Conservation (phyloP, 1,140 invertebrate species). For the Philopotamus ludificatus region DNA sequence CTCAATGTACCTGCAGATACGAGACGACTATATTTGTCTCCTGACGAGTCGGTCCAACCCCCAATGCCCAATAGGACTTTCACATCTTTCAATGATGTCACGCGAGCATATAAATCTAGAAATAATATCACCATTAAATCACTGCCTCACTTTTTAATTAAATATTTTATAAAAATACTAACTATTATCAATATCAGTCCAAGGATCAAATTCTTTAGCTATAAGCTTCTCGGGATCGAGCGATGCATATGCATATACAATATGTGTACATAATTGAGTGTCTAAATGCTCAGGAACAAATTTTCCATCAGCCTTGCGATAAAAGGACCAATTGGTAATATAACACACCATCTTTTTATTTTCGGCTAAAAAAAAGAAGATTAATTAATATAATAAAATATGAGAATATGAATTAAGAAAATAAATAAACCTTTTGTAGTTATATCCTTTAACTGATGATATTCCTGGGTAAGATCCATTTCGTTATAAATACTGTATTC, state of each 20-base stretch:
- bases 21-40: constrained; percentile 79
- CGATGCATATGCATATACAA: constrained; percentile 88
- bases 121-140: constrained; percentile 6
- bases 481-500: neutral
- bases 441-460: constrained; percentile 23
- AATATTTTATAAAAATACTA: constrained; percentile 46
- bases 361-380: constrained; percentile 13
- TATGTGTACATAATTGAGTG: constrained; percentile 76
- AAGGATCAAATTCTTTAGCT: constrained; percentile 78
- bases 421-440: constrained; percentile 8
- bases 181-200: constrained; percentile 84
- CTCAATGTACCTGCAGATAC: constrained; percentile 64
- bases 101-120: constrained; percentile 68
- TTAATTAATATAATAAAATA: neutral
- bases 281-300: constrained; percentile 85
- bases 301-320: constrained; percentile 76
- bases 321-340: constrained; percentile 85
- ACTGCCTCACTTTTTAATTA: neutral
- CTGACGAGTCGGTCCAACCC: constrained; percentile 87
- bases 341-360: constrained; percentile 75
- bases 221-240: constrained; percentile 73
- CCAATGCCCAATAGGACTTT: constrained; percentile 78
- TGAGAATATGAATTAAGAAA: neutral
- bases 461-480: constrained; percentile 22
- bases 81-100: constrained; percentile 62